Evolutionary conservation across 2,888 invertebrate species (phyloP), one percentile per base, ranked within the genome.

Genomic region (Mesorhabditis belari): DNA sequence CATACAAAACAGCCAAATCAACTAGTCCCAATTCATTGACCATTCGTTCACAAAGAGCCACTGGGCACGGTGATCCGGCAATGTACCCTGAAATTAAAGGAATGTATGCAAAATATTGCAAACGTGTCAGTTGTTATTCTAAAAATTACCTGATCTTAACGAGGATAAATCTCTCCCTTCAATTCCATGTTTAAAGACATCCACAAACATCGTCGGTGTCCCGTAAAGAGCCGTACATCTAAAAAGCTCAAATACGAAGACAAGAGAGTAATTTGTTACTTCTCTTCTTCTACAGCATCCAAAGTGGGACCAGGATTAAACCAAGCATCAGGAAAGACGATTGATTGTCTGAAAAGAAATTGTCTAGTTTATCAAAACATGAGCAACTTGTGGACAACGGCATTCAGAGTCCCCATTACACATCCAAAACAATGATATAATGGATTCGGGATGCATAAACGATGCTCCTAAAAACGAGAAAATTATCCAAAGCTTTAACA

Each of bases 351-450:
- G 44, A 35, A 35, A 35, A 35, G n/a, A 54, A 9, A 54, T 26
- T 9, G 21, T 54, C 17, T 17, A 5, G 19, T 12, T 6, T 27
- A n/a, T 21, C 54, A 21, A 75, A 66, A 0, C 77, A 77, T 3
- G 81, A 69, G 9, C 81, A 81, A 35, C 35, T 35, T 35, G 74
- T 85, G 83, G 27, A 86, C 83, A 26, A 89, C 76, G 5, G 83
- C 84, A 0, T 85, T 83, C 35, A 88, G 73, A 26, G 87, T 83
- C 0, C 87, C 87, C 24, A 87, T 82, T 0, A 87, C 85, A 61
- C 87, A 86, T 0, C 90, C 91, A 79, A 87, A 90, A 24, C 88
- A 89, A 81, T 92, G 92, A 80, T 71, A 77, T 9, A 77, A 71
- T 9, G 77, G 77, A 54, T 73, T 73, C 1, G 74, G 73, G 24